Conservation (phyloP, 1,140 invertebrate species). For the Mya arenaria region DNA sequence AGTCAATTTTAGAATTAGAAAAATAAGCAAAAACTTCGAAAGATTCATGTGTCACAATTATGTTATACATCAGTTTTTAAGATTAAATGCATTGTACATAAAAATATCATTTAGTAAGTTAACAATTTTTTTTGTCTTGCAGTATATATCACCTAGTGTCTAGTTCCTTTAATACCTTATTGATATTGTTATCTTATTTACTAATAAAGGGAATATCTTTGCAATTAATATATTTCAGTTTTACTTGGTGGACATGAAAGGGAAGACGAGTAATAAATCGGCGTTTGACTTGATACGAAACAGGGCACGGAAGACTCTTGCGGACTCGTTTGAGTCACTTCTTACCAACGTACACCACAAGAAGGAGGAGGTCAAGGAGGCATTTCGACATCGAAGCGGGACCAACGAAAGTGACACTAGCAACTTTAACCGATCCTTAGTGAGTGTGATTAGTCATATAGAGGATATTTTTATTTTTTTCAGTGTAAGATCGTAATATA, state of each 20-base stretch:
- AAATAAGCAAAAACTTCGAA: no score
- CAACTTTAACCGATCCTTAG: conserved; percentile 61
- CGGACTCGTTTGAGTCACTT: conserved; percentile 81
- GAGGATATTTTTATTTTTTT: no score
- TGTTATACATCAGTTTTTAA: no score
- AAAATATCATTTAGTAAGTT: no score
- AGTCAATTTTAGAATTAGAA: no score
- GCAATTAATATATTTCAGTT: conserved; percentile 73
- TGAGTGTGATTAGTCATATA: no score
- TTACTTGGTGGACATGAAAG: conserved; percentile 67
- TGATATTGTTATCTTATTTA: no score
- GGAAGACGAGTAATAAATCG: conserved; percentile 53
- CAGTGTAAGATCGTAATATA: no score
- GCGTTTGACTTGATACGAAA: conserved; percentile 77
- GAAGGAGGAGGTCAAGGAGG: conserved; percentile 56
- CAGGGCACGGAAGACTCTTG: conserved; percentile 81
- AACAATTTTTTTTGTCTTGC: no score
- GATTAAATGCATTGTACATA: no score
- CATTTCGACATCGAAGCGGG: conserved; percentile 65
- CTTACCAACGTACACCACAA: conserved; percentile 69
- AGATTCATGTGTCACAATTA: no score
- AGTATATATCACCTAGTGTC: neutral
- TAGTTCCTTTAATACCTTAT: no score
- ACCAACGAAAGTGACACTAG: conserved; percentile 72
- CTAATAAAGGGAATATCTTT: neutral